These are phyloP conservation scores for Dryas iulia DNA, from an alignment of 1,140 invertebrate genomes.

Conservation along the genomic window DNA sequence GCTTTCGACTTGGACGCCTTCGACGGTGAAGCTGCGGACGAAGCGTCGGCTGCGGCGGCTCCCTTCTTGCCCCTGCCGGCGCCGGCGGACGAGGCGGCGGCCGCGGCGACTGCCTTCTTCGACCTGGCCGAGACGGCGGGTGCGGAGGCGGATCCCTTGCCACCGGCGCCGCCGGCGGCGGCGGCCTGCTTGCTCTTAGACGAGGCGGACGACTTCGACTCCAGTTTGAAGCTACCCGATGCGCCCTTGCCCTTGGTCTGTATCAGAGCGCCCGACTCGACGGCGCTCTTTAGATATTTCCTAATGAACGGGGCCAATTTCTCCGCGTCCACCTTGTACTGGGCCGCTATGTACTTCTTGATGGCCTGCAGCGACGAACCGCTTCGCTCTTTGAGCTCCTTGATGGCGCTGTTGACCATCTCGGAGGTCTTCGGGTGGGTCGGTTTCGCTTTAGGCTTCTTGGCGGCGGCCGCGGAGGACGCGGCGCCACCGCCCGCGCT, in stretches of 20 bases:
- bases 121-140: background rate
- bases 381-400: constrained; percentile 81
- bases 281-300: constrained; percentile 82
- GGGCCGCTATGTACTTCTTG: constrained; percentile 83
- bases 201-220: constrained; percentile 42
- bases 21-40: constrained; percentile 30
- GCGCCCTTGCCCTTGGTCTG: constrained; percentile 84
- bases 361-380: constrained; percentile 83
- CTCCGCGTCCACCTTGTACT: constrained; percentile 82
- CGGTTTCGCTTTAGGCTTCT: constrained; percentile 70
- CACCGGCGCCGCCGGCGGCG: constrained; percentile 24
- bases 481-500: constrained; percentile 32
- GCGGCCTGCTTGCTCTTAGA: constrained; percentile 32
- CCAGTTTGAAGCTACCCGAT: constrained; percentile 82
- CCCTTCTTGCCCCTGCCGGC: background rate
- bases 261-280: constrained; percentile 79
- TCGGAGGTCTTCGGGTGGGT: constrained; percentile 79
- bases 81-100: constrained; percentile 11
- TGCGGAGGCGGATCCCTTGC: constrained; percentile 16
- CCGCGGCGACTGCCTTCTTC: constrained; percentile 18
- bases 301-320: constrained; percentile 83
- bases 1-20: constrained; percentile 33
- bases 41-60: constrained; percentile 18
- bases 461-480: constrained; percentile 42
- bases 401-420: constrained; percentile 83